Conservation (phyloP, 1,140 invertebrate species). For the Solen grandis region DNA sequence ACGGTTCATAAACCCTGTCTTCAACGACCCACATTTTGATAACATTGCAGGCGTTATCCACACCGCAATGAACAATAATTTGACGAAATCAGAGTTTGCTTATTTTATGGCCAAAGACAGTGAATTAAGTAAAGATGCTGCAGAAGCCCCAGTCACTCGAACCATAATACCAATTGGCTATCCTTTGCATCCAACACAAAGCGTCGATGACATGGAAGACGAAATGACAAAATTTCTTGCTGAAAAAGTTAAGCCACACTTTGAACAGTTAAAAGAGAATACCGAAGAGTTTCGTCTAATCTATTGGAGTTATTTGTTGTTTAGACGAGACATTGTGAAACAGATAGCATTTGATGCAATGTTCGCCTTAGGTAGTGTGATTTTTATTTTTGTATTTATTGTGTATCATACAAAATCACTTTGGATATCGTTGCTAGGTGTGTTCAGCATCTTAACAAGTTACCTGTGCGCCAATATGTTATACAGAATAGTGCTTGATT, state of each 20-base stretch:
- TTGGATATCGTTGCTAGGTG: conserved; percentile 61
- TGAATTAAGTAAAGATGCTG: background rate
- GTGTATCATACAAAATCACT: conserved; percentile 65
- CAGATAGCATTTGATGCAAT: conserved; percentile 65
- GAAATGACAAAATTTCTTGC: conserved; percentile 25
- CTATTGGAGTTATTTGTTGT: conserved; percentile 36
- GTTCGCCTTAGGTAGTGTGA: conserved; percentile 60
- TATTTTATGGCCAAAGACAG: conserved; percentile 42
- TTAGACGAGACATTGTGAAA: conserved; percentile 36
- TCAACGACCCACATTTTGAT: conserved; percentile 56
- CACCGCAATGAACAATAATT: conserved; percentile 39
- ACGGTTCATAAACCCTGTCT: conserved; percentile 43
- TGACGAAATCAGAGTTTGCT: conserved; percentile 43
- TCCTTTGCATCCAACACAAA: background rate
- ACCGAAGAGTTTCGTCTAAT: conserved; percentile 16
- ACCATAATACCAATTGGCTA: conserved; percentile 31
- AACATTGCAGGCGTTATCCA: conserved; percentile 55
- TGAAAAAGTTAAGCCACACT: conserved; percentile 11
- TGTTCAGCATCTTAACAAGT: conserved; percentile 64
- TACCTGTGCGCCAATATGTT: conserved; percentile 66
- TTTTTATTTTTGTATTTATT: conserved; percentile 70
- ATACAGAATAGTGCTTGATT: conserved; percentile 67
- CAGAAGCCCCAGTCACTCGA: conserved; percentile 14
- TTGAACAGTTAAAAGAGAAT: background rate
- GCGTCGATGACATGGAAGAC: conserved; percentile 15